Conservation (phyloP, 1,140 invertebrate genomes). For the Latrodectus geometricus region DNA sequence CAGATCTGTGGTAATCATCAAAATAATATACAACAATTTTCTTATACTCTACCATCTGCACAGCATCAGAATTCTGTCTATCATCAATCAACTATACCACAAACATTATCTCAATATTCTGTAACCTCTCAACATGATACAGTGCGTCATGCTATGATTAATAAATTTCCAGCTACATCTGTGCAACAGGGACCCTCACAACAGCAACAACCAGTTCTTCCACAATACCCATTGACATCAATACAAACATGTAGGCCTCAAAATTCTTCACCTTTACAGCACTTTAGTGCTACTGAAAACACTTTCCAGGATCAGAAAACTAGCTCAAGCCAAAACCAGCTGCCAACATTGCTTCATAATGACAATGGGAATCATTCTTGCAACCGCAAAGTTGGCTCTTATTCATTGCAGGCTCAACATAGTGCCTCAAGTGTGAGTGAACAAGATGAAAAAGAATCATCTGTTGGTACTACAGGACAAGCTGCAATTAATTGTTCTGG, state of each 20-base stretch:
- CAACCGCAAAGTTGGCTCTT: slow-evolving; percentile 10
- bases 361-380: slow-evolving; percentile 28
- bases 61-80: background rate
- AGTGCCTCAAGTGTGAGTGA: slow-evolving; percentile 43
- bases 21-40: background rate
- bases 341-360: background rate
- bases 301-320: background rate
- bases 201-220: background rate
- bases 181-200: background rate
- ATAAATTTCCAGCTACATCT: background rate
- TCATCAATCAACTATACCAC: background rate
- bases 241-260: background rate
- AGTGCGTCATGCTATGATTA: background rate
- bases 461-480: slow-evolving; percentile 27
- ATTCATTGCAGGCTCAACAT: slow-evolving; percentile 34
- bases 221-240: background rate
- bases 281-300: background rate
- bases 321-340: background rate
- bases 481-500: slow-evolving; percentile 16
- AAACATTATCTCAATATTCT: background rate
- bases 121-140: background rate
- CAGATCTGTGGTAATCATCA: background rate
- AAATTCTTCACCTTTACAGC: background rate
- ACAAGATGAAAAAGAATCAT: slow-evolving; percentile 63
- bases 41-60: background rate